Conservation (phyloP, 92 coral and sea anemone genomes). For the Desmophyllum pertusum region DNA sequence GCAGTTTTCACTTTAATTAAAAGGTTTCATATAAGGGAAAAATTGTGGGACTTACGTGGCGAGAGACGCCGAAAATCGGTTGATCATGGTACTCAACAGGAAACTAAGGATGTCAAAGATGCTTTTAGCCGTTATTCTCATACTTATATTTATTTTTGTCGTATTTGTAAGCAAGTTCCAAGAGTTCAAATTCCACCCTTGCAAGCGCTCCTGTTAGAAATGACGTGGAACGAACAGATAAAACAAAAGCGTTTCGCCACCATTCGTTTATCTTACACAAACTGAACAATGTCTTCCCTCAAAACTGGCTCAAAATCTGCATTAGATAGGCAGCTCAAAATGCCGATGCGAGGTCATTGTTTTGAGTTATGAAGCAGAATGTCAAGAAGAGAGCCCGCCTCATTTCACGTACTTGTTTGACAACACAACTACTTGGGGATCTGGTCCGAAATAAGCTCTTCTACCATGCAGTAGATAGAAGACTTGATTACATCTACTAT, state of each 20-base stretch:
- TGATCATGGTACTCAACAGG: background rate
- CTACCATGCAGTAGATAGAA: constrained; percentile 8
- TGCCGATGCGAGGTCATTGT: constrained; percentile 40
- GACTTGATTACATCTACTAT: constrained; percentile 25
- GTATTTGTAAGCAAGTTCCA: too few relatives aligned
- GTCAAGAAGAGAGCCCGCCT: background rate
- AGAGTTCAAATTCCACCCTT: too few relatives aligned
- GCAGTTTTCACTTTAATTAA: background rate
- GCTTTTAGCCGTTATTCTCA: background rate
- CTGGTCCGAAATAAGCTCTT: constrained; percentile 45
- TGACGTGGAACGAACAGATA: background rate
- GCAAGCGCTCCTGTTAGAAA: background rate
- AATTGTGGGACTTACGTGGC: background rate
- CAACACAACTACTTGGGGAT: constrained; percentile 37
- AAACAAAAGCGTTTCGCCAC: background rate
- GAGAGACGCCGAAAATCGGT: background rate
- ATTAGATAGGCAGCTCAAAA: background rate
- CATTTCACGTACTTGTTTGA: constrained; percentile 29
- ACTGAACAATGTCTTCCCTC: background rate
- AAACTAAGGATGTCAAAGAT: background rate
- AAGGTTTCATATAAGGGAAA: background rate
- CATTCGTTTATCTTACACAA: background rate
- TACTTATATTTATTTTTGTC: background rate
- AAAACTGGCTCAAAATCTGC: background rate
- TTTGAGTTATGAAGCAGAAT: constrained; percentile 28